Evolutionary conservation across 2,888 invertebrate species (phyloP), one percentile per base, ranked within the genome.

Genomic region (Sinodicranocentrus sp.): DNA sequence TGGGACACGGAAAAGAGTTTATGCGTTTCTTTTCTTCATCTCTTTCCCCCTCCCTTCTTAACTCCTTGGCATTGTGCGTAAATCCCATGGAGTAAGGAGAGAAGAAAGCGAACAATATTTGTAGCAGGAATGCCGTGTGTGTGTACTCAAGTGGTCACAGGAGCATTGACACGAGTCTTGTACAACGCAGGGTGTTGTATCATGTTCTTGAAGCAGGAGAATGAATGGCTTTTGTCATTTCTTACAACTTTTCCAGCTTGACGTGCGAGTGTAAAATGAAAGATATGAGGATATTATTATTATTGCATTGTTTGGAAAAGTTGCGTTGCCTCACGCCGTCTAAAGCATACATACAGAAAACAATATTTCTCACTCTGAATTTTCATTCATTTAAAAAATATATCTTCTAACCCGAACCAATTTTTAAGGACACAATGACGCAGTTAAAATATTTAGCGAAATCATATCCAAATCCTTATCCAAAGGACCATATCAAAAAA

Each of bases 91-190:
- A 57, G 8, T 21, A 26, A 33, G 63, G 28, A 21, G 15, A 63
- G 28, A 75, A n/a, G 19, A 65, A 65, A 54, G 28, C 39, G 19
- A 76, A 67, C 67, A 57, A 67, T 57, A 26, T 15, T 28, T 0
- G 25, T 25, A 54, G 25, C 52, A 61, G 25, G 26, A 68, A 68
- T n/a, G n/a, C n/a, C 68, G 43, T 44, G 68, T 59, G 76, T 54
- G 28, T 67, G 23, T 1, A 48, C 28, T 71, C 63, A 80, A 80
- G 80, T 80, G 80, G 80, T 73, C 80, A 73, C 72, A 72, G 39
- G 72, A 80, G 80, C 67, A 80, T 72, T 80, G 80, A 80, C 80
- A 80, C 80, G 80, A 73, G 80, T 72, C 71, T 43, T 44, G 19
- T 28, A 71, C 71, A 79, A 79, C 54, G 71, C 79, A 71, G 63